Evolutionary conservation across 2,888 invertebrate genomes (phyloP).

Genomic region (Drosophila koepferae): DNA sequence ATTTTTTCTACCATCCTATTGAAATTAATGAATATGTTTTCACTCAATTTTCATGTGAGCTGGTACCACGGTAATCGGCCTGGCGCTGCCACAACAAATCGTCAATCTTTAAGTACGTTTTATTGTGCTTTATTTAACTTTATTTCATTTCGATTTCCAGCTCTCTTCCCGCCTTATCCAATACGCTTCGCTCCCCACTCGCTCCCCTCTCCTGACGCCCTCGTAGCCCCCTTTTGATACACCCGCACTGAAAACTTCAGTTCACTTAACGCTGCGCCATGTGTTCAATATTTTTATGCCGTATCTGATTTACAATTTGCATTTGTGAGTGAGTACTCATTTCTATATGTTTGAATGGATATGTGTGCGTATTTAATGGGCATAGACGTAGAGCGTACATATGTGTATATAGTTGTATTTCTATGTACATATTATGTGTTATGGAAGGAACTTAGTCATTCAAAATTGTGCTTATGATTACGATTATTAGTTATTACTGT

Average conservation of each 20-base stretch:
- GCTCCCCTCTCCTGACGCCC: neutral
- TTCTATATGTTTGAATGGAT: slow-evolving; percentile 28
- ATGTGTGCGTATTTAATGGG: slow-evolving; percentile 32
- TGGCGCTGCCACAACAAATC: slow-evolving; percentile 53
- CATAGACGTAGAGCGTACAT: slow-evolving; percentile 10
- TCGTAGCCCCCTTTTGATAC: slow-evolving; percentile 1
- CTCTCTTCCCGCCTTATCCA: slow-evolving; percentile 21
- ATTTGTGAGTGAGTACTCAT: slow-evolving; percentile 45
- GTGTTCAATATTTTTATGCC: slow-evolving; percentile 77
- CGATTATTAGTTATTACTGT: slow-evolving; percentile 32
- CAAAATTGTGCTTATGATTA: slow-evolving; percentile 40
- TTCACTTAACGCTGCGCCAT: slow-evolving; percentile 67
- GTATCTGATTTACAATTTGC: slow-evolving; percentile 78
- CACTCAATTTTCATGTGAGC: neutral
- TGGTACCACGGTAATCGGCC: slow-evolving; percentile 33
- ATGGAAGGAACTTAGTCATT: slow-evolving; percentile 56
- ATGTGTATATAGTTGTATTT: neutral
- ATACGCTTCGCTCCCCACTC: slow-evolving; percentile 10
- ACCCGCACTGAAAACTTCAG: slow-evolving; percentile 56
- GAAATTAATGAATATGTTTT: neutral
- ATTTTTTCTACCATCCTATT: neutral
- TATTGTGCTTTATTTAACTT: slow-evolving; percentile 78
- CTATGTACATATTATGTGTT: slow-evolving; percentile 3
- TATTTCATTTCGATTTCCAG: slow-evolving; percentile 61
- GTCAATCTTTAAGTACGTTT: slow-evolving; percentile 77